Percentiles rank a stretch among this genome's conserved stretches.
Evolutionary conservation across 2,797 vertebrate species (phyloP).

Genomic region (Smutsia temminckii): DNA sequence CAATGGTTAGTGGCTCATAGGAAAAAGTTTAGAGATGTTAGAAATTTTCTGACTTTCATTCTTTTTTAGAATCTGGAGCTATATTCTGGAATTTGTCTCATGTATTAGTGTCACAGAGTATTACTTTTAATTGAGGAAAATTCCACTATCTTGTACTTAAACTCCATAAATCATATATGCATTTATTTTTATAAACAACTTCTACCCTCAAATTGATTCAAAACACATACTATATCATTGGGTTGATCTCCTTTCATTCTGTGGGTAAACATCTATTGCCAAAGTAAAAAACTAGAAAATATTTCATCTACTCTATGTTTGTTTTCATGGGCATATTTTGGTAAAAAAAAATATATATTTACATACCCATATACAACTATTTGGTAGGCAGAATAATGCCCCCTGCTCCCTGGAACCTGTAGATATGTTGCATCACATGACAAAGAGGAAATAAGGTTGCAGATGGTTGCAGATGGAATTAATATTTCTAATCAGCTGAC

Average conservation of each 20-base stretch:
- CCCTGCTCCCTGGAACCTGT: neutral
- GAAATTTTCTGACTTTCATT: neutral
- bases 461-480: neutral
- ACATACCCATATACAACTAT: neutral
- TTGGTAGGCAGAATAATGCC: neutral
- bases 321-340: neutral
- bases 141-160: neutral
- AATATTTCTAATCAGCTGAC: neutral
- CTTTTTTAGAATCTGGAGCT: neutral
- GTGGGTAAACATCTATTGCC: neutral
- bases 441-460: neutral
- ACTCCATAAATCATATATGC: neutral
- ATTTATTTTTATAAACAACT: neutral
- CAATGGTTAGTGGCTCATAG: neutral
- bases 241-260: constrained; percentile 30
- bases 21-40: neutral
- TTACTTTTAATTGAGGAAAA: neutral
- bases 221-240: neutral
- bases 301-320: neutral
- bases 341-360: neutral
- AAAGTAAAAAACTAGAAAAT: neutral
- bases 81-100: neutral
- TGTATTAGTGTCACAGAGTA: neutral
- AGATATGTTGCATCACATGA: neutral
- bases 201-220: neutral